Base-by-base conservation (phyloP, 2,113 vertebrate species). In the Grallaria varia region DNA sequence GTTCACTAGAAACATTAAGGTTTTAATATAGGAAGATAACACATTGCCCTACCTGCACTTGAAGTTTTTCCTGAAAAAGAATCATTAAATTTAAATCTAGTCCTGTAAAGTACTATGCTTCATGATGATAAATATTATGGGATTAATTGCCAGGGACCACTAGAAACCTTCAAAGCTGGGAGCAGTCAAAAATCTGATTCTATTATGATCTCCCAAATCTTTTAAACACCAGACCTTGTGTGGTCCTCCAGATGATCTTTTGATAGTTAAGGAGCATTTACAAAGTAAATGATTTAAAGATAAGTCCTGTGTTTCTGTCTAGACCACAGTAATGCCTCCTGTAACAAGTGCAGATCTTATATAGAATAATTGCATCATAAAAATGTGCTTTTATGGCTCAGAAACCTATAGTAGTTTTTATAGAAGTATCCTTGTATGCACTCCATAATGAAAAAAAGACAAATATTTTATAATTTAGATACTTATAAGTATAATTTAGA, bases 231-330 rank as follows among this genome's bases (percentile, higher is more conserved):
- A 72, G 20, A 69, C 31, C 23, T 81, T 83, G 14, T 87, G 52
- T 87, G 78, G 64, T 89, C 44, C 35, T 95, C 28, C 53, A 93
- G 69, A 87, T 49, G 47, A 85, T 35, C 19, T 75, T 96, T 78
- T 67, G 53, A 52, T 59, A 72, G n/a, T 42, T 73, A 86, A 83
- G 12, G 30, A 75, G 69, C 13, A 87, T 71, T 90, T 78, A 35
- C 16, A 49, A 89, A 91, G 56, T 77, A 69, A 82, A 96, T 81
- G 16, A 71, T 42, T 92, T 92, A 85, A 96, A 92, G 45, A 58
- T 79, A 40, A 31, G 18, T 19, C 23, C 45, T 95, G 24, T 59
- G 49, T 53, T 88, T 85, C 62, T 31, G 20, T 40, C 20, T 78
- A 73, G 37, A 67, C 33, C 2, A 3, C 21, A 56, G 7, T n/a